Conservation (phyloP, 2,888 invertebrate genomes). For the Acanthosepion esculentum region DNA sequence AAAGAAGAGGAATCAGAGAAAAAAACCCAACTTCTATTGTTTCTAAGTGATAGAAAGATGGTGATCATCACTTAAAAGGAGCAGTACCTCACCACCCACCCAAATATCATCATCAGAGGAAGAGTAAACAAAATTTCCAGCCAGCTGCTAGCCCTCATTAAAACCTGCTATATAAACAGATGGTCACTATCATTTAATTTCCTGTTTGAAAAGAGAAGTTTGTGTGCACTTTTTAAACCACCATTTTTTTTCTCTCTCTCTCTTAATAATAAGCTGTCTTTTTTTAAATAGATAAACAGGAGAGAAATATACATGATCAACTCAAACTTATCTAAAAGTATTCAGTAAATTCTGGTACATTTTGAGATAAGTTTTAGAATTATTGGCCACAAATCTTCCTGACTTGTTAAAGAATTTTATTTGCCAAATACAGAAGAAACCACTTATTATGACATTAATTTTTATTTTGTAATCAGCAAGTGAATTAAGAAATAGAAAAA, state of each 20-base stretch:
- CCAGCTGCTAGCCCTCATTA: background rate
- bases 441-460: no score
- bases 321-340: no score
- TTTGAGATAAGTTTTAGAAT: no score
- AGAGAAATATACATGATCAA: no score
- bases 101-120: background rate
- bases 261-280: no score
- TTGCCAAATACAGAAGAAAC: no score
- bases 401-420: no score
- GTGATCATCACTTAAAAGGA: background rate
- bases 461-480: no score
- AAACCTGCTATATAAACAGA: background rate
- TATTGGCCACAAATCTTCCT: no score
- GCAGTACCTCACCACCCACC: background rate
- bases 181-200: conserved; percentile 33
- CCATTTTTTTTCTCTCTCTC: background rate
- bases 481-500: no score
- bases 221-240: background rate
- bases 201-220: background rate
- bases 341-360: no score
- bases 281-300: no score
- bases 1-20: background rate
- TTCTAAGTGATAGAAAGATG: background rate
- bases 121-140: background rate
- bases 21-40: background rate